Evolutionary conservation across 2,113 vertebrate genomes (phyloP).

Genomic region (Spea bombifrons): DNA sequence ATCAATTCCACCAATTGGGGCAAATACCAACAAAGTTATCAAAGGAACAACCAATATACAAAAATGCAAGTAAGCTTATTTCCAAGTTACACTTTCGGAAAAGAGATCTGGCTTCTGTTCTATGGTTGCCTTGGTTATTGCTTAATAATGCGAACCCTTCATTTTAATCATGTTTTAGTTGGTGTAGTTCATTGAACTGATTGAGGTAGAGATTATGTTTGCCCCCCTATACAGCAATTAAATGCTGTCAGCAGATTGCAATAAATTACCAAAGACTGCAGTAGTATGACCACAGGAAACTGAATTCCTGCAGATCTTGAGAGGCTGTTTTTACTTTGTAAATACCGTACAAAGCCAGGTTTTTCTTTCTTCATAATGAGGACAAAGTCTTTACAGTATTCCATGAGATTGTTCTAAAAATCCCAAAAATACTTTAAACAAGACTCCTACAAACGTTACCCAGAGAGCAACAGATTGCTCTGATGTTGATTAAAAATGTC

Average conservation of each 20-base stretch:
- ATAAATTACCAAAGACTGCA: slow-evolving; percentile 21
- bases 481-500: too few species aligned
- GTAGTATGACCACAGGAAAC: slow-evolving; percentile 13
- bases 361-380: slow-evolving; percentile 11
- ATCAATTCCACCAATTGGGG: too few species aligned
- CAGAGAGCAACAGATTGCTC: not conserved
- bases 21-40: too few species aligned
- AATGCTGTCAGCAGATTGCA: slow-evolving; percentile 42
- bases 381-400: not conserved
- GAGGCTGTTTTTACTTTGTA: not conserved
- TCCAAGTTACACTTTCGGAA: not conserved
- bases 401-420: not conserved
- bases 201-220: slow-evolving; percentile 19
- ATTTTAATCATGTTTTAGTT: slow-evolving; percentile 28
- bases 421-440: not conserved
- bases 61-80: too few species aligned
- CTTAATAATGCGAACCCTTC: slow-evolving; percentile 20
- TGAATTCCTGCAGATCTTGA: slow-evolving; percentile 16
- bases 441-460: not conserved
- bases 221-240: slow-evolving; percentile 34
- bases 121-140: slow-evolving; percentile 7
- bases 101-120: not conserved
- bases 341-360: not conserved
- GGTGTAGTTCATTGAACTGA: slow-evolving; percentile 18
- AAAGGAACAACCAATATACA: not conserved